Evolutionary conservation across 2,888 invertebrate genomes (phyloP).

Genomic region (Clitarchus hookeri): DNA sequence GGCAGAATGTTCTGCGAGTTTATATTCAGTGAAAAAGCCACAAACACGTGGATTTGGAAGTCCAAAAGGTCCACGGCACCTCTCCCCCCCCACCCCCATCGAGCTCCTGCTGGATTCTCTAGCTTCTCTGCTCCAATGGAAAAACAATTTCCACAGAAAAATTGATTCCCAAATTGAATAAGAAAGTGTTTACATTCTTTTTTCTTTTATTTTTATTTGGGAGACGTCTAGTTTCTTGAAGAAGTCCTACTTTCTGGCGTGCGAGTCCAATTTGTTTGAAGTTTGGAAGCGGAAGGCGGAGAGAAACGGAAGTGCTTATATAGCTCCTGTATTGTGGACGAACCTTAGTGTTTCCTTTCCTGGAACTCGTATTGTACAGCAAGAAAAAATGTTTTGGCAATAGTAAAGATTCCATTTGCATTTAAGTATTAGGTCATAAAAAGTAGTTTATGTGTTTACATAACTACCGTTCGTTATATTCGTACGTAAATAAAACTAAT

Average conservation of each 20-base stretch:
- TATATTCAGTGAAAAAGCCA: slow-evolving; percentile 1
- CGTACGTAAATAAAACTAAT: too few relatives aligned
- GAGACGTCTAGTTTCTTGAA: not conserved
- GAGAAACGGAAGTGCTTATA: too few relatives aligned
- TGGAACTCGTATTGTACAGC: too few relatives aligned
- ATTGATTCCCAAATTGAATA: slow-evolving; percentile 14
- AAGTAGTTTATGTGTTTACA: too few relatives aligned
- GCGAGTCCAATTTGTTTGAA: not conserved
- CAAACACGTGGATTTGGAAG: slow-evolving; percentile 14
- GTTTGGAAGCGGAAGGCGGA: too few relatives aligned
- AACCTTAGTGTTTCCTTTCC: too few relatives aligned
- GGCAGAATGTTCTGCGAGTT: not conserved
- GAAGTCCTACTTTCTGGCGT: not conserved
- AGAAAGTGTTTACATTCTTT: not conserved
- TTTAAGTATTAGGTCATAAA: too few relatives aligned
- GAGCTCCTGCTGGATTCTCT: not conserved
- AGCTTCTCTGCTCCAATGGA: not conserved
- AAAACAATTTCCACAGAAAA: slow-evolving; percentile 5
- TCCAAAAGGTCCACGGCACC: not conserved
- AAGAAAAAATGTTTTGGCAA: too few relatives aligned
- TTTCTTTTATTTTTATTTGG: not conserved
- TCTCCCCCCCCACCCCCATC: not conserved
- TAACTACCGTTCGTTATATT: too few relatives aligned
- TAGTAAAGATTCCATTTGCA: too few relatives aligned
- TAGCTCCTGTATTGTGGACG: too few relatives aligned